Conservation (phyloP, 2,113 vertebrate species). For the Anthoscopus minutus region DNA sequence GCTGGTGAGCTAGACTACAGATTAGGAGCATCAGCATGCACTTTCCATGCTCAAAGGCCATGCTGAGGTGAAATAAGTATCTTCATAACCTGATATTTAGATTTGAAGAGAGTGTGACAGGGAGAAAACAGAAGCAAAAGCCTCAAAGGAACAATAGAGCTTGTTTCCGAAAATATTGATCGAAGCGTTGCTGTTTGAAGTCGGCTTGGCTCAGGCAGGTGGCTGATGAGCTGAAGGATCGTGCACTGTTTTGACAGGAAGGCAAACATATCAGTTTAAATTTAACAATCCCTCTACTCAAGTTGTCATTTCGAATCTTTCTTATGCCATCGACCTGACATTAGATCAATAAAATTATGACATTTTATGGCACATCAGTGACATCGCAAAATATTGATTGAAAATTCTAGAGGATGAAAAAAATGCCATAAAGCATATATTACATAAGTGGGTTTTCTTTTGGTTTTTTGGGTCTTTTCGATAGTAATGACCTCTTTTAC, state of each 20-base stretch:
- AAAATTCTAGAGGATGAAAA: background rate
- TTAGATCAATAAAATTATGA: slow-evolving; percentile 24
- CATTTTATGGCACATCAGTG: background rate
- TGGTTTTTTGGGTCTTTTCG: background rate
- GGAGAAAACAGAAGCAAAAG: background rate
- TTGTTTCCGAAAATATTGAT: slow-evolving; percentile 27
- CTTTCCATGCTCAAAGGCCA: background rate
- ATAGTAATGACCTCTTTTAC: background rate
- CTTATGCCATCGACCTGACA: background rate
- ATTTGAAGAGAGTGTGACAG: background rate
- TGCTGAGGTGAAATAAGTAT: background rate
- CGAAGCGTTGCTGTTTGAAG: background rate
- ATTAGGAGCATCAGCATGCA: background rate
- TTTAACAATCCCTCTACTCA: slow-evolving; percentile 29
- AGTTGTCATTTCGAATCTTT: slow-evolving; percentile 27
- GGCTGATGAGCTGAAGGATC: background rate
- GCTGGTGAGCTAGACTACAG: background rate
- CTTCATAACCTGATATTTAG: background rate
- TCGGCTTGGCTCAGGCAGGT: background rate
- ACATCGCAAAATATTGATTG: background rate
- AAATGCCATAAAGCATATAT: background rate
- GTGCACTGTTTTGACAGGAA: background rate
- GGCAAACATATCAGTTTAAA: slow-evolving; percentile 30
- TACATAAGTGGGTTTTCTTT: background rate
- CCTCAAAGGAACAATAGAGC: background rate